Evolutionary conservation across 2,797 vertebrate genomes (phyloP).

Genomic region (Pseudochaenichthys georgianus): DNA sequence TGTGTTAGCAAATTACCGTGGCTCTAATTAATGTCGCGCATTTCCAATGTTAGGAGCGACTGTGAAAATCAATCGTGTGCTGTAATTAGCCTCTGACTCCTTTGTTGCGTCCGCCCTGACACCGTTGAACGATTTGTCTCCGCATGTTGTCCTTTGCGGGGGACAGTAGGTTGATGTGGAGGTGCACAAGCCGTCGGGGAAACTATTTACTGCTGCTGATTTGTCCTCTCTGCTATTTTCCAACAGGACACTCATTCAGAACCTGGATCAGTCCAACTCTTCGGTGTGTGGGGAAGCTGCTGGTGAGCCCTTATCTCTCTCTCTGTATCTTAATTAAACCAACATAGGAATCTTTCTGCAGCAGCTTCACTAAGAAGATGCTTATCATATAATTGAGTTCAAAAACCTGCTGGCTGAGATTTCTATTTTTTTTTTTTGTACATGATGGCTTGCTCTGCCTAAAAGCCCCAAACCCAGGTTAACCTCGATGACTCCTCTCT

Average conservation of each 20-base stretch:
- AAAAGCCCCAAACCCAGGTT: slow-evolving; percentile 45
- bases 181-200: slow-evolving; percentile 35
- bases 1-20: background rate
- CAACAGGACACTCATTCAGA: slow-evolving; percentile 82
- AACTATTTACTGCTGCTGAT: slow-evolving; percentile 33
- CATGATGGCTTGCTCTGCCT: slow-evolving; percentile 36
- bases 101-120: background rate
- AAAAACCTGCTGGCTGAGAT: slow-evolving; percentile 45
- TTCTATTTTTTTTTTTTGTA: slow-evolving; percentile 22
- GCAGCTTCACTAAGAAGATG: slow-evolving; percentile 63
- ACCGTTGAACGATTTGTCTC: slow-evolving; percentile 31
- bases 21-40: background rate
- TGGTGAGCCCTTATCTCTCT: slow-evolving; percentile 79
- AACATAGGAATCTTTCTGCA: slow-evolving; percentile 53
- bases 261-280: slow-evolving; percentile 85
- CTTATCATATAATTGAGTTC: slow-evolving; percentile 79
- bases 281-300: slow-evolving; percentile 82
- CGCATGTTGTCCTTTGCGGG: slow-evolving; percentile 41
- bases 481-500: slow-evolving; percentile 31
- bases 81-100: slow-evolving; percentile 4
- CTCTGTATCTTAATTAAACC: slow-evolving; percentile 67
- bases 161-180: slow-evolving; percentile 24
- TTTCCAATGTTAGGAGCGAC: slow-evolving; percentile 22
- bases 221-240: slow-evolving; percentile 52
- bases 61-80: slow-evolving; percentile 26